Evolutionary conservation across 2,113 vertebrate species (phyloP).

Genomic region (Daubentonia madagascariensis): DNA sequence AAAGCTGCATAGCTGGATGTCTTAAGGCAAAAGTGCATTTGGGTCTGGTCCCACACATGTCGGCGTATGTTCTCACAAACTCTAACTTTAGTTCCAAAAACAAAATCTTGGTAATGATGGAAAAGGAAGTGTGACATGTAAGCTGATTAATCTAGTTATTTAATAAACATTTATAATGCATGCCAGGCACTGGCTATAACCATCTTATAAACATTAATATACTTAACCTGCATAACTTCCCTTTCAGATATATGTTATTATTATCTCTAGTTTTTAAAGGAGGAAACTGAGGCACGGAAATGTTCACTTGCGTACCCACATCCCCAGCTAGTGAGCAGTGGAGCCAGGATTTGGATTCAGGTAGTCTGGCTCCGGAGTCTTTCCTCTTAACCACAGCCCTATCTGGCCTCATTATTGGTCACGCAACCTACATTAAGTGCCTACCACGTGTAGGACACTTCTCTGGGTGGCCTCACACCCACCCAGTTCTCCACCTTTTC

Average conservation of each 20-base stretch:
- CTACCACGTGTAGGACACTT: background rate
- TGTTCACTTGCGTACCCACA: background rate
- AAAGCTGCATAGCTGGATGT: background rate
- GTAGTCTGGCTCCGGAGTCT: background rate
- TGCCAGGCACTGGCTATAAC: background rate
- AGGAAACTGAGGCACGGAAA: background rate
- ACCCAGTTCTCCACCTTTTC: background rate
- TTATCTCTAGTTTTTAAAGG: background rate
- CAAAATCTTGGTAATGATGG: background rate
- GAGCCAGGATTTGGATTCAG: background rate
- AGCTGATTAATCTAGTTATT: background rate
- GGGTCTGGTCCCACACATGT: background rate
- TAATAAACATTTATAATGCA: background rate
- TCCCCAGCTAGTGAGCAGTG: background rate
- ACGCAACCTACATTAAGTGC: background rate
- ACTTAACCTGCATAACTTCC: background rate
- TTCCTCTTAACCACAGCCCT: background rate
- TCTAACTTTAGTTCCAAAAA: background rate
- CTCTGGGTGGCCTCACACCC: background rate
- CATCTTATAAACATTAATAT: background rate
- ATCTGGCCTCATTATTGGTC: background rate
- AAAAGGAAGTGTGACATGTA: background rate
- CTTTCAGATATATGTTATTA: background rate
- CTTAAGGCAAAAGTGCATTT: background rate
- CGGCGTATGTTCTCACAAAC: background rate